Conservation (phyloP, 2,113 vertebrate species). For the Centropus bengalensis region DNA sequence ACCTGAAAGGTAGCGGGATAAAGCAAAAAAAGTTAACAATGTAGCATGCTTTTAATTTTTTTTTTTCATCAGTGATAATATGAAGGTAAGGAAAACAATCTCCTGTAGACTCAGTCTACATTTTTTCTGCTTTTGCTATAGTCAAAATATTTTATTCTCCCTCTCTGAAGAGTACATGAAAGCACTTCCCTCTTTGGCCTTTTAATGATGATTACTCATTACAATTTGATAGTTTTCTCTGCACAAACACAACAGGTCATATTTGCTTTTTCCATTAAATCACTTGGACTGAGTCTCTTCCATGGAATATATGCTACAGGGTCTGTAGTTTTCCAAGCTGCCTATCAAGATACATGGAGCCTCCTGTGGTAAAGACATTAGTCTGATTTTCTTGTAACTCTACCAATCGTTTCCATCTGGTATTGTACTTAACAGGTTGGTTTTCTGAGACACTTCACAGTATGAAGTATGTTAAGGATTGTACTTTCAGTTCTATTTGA, state of each 20-base stretch:
- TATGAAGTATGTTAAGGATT: slow-evolving; percentile 45
- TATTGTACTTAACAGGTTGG: slow-evolving; percentile 65
- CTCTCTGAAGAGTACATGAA: background rate
- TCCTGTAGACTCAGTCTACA: background rate
- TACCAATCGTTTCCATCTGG: slow-evolving; percentile 57
- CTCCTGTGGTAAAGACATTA: slow-evolving; percentile 23
- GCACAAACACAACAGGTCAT: background rate
- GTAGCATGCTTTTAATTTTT: background rate
- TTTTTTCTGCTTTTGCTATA: background rate
- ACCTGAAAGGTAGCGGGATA: slow-evolving; percentile 9
- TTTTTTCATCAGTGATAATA: background rate
- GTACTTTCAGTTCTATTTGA: slow-evolving; percentile 59
- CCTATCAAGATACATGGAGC: slow-evolving; percentile 20
- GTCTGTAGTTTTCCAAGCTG: slow-evolving; percentile 32
- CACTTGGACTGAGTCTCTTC: slow-evolving; percentile 6
- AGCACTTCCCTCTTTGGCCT: background rate
- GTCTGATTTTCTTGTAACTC: slow-evolving; percentile 47
- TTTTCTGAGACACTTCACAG: slow-evolving; percentile 63
- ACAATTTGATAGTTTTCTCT: background rate
- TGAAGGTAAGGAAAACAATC: background rate
- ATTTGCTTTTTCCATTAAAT: slow-evolving; percentile 4
- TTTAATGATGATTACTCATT: background rate
- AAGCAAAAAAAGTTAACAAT: background rate
- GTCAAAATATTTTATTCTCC: background rate
- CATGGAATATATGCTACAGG: background rate